phyloP scores from a whole-genome alignment of 2,888 invertebrate species.

The Nemotelus nigrinus region DNA sequence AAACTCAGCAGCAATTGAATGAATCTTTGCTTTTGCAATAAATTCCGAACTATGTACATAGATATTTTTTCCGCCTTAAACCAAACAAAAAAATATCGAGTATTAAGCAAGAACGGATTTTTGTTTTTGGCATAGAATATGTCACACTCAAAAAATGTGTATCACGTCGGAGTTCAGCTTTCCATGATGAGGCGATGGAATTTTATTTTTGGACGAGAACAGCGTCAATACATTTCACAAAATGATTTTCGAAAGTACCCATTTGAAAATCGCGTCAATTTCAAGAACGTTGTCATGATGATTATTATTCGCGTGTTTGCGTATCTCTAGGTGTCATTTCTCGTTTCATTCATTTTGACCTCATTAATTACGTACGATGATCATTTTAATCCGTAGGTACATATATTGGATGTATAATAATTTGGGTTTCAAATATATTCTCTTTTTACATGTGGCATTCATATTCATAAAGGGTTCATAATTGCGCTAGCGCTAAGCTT shows the following conservation, averaged over 20 bases:
- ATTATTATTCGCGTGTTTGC: neutral
- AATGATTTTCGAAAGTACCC: slow-evolving; percentile 40
- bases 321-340: neutral
- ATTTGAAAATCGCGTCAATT: slow-evolving; percentile 37
- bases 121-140: slow-evolving; percentile 39
- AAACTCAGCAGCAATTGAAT: too few relatives aligned
- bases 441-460: too few relatives aligned
- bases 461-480: too few relatives aligned
- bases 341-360: neutral
- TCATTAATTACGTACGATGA: slow-evolving; percentile 13
- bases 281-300: slow-evolving; percentile 27
- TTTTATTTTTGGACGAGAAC: slow-evolving; percentile 40
- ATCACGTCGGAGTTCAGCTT: slow-evolving; percentile 27
- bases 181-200: slow-evolving; percentile 42
- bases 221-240: slow-evolving; percentile 44
- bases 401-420: neutral
- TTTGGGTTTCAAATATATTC: too few relatives aligned
- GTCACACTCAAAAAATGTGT: slow-evolving; percentile 24
- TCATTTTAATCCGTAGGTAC: neutral
- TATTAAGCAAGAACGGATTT: slow-evolving; percentile 17
- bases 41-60: too few relatives aligned
- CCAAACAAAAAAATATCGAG: neutral
- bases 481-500: too few relatives aligned
- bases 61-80: too few relatives aligned
- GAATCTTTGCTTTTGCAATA: too few relatives aligned